phyloP scores from a whole-genome alignment of 2,797 vertebrate species.

The Euphonia xanthogaster region DNA sequence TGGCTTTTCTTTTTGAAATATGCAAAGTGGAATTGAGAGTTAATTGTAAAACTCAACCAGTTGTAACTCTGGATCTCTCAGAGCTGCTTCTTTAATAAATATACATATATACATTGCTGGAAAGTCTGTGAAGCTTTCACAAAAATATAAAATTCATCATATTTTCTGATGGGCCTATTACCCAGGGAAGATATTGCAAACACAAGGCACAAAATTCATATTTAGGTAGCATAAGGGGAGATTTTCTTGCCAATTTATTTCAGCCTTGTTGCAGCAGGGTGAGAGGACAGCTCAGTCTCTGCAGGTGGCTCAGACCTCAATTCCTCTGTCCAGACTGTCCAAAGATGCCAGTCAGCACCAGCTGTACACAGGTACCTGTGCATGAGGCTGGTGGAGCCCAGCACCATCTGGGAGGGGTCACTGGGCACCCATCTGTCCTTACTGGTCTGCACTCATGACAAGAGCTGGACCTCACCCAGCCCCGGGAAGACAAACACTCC shows the following conservation, averaged over 20 bases:
- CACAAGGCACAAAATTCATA: neutral
- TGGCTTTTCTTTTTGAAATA: neutral
- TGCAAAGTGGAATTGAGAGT: neutral
- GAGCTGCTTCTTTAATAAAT: neutral
- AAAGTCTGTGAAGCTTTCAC: neutral
- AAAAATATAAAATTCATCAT: neutral
- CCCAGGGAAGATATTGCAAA: neutral
- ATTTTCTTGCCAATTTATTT: neutral
- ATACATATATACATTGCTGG: neutral
- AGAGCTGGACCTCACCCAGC: neutral
- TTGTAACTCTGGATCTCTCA: neutral
- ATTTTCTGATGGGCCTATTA: neutral
- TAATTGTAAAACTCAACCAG: neutral
- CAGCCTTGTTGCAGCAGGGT: neutral
- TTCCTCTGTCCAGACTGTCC: neutral
- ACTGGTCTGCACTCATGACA: neutral
- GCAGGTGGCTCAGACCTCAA: neutral
- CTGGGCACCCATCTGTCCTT: neutral
- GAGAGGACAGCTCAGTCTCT: neutral
- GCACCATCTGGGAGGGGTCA: neutral
- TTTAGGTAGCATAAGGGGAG: neutral
- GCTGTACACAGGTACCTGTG: neutral
- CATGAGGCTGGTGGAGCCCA: neutral
- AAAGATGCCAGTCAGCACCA: neutral
- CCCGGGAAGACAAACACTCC: fast-evolving